Percentiles rank a stretch among this genome's conserved stretches.
phyloP scores from a whole-genome alignment of 2,797 vertebrate genomes.

The Paguma larvata region DNA sequence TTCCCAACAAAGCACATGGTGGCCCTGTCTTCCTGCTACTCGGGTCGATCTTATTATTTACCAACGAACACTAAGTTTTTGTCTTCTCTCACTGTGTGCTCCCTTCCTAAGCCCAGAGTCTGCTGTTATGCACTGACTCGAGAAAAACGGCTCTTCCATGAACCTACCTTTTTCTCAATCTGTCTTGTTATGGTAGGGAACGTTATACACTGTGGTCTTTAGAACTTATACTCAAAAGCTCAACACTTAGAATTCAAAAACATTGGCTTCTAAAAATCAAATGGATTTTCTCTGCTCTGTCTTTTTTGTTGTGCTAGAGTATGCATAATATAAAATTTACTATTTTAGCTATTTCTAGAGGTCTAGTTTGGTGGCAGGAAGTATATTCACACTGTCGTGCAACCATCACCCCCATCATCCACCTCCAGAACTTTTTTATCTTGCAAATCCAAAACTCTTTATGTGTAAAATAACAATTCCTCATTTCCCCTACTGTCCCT shows the following conservation, averaged over 20 bases:
- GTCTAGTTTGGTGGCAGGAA: background rate
- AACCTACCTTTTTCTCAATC: background rate
- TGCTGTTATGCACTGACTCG: background rate
- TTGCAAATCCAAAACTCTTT: background rate
- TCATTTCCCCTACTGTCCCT: rapidly evolving
- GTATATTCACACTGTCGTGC: background rate
- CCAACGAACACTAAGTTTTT: background rate
- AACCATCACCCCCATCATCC: background rate
- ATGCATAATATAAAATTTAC: background rate
- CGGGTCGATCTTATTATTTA: background rate
- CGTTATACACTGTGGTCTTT: background rate
- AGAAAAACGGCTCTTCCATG: background rate
- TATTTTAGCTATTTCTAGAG: background rate
- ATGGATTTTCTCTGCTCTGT: background rate
- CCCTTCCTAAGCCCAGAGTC: background rate
- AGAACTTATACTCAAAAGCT: background rate
- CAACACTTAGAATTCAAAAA: background rate
- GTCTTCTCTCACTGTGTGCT: background rate
- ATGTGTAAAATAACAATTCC: background rate
- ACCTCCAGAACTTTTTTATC: background rate
- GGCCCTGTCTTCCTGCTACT: background rate
- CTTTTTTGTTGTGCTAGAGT: background rate
- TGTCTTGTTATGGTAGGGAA: background rate
- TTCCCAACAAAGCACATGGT: background rate
- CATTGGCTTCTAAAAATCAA: background rate